These are phyloP conservation scores for Nebria ingens DNA, from an alignment of 1,140 invertebrate species.

Conservation along the genomic window DNA sequence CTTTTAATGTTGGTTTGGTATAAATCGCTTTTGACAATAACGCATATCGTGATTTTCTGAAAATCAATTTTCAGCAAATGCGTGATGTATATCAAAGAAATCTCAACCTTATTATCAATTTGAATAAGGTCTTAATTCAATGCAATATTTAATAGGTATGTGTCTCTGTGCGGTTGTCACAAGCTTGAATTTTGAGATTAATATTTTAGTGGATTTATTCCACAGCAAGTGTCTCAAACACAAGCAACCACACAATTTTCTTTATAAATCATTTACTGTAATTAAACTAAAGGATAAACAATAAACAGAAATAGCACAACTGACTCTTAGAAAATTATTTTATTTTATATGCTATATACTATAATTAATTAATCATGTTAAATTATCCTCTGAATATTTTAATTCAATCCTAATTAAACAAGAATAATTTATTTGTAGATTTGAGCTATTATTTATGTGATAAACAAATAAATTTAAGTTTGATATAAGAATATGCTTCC, in stretches of 20 bases:
- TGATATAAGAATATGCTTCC: no score
- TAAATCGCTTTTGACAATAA: background rate
- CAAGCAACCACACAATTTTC: background rate
- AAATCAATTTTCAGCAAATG: conserved; percentile 9
- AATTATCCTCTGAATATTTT: no score
- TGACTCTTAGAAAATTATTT: no score
- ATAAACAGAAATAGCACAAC: no score
- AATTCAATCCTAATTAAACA: no score
- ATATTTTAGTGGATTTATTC: background rate
- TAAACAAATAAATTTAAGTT: no score
- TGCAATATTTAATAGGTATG: background rate
- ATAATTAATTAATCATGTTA: no score
- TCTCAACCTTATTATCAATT: background rate
- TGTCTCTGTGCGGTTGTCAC: conserved; percentile 7
- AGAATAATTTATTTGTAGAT: no score
- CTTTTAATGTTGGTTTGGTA: no score
- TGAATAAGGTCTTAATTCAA: background rate
- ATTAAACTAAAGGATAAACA: no score
- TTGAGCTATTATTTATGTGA: no score
- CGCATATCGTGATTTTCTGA: background rate
- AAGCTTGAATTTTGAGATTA: background rate
- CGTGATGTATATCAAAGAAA: background rate
- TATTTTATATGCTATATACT: no score
- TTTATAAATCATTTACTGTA: background rate
- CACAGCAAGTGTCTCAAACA: background rate